Evolutionary conservation across 2,113 vertebrate genomes (phyloP).

Genomic region (Pycnonotus jocosus): DNA sequence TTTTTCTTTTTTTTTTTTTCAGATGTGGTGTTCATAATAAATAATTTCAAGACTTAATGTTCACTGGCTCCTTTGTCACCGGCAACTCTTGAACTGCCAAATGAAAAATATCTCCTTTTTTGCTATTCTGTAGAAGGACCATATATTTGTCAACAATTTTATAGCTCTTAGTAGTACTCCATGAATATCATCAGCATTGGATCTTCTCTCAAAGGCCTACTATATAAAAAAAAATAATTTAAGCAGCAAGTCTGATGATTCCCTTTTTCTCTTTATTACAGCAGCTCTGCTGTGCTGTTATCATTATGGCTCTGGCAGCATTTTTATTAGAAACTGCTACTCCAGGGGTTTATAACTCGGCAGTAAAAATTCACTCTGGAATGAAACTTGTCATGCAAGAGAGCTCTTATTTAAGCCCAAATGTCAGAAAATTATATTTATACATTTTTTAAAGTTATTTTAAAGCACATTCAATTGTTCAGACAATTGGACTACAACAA

Average conservation of each 20-base stretch:
- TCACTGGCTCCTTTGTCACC: conserved; percentile 1
- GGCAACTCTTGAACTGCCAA: not conserved
- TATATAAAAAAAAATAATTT: not conserved
- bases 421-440: conserved; percentile 42
- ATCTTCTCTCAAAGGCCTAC: conserved; percentile 12
- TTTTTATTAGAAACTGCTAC: conserved; percentile 43
- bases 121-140: not conserved
- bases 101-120: conserved; percentile 30
- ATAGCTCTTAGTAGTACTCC: conserved; percentile 8
- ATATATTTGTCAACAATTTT: conserved; percentile 38
- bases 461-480: conserved; percentile 17
- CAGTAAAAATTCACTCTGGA: conserved; percentile 36
- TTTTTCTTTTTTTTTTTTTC: not conserved
- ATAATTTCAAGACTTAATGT: conserved; percentile 8
- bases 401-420: conserved; percentile 43
- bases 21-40: not conserved
- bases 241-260: conserved; percentile 1
- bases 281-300: not conserved
- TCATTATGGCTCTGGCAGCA: conserved; percentile 26
- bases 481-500: not conserved
- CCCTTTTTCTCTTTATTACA: conserved; percentile 30
- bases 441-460: conserved; percentile 49
- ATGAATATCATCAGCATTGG: conserved; percentile 10
- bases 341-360: conserved; percentile 55
- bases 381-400: conserved; percentile 50